Conservation (phyloP, 2,888 invertebrate species). For the Hanleya hanleyi region DNA sequence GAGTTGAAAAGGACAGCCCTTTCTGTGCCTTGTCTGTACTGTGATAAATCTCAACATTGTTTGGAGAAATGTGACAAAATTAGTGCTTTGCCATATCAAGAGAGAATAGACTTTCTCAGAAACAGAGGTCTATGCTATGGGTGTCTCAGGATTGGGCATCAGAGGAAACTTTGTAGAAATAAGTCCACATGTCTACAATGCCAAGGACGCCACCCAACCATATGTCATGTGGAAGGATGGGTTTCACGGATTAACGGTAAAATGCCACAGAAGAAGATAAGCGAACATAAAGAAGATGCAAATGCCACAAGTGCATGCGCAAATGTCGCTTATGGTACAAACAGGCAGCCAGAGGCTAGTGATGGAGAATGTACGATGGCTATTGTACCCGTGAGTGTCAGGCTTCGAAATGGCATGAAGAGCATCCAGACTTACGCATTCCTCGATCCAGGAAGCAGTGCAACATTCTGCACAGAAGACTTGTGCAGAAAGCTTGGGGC, state of each 20-base stretch:
- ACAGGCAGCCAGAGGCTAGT: background rate
- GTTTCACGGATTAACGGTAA: too few species aligned
- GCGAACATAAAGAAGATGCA: too few species aligned
- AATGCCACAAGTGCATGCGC: too few species aligned
- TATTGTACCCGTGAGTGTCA: constrained; percentile 18
- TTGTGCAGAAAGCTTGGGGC: constrained; percentile 5
- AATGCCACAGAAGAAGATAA: too few species aligned
- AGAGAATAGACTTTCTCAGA: background rate
- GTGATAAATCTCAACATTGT: background rate
- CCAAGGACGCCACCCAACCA: constrained; percentile 8
- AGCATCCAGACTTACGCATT: constrained; percentile 14
- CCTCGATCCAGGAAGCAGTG: constrained; percentile 19
- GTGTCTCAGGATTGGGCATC: constrained; percentile 14
- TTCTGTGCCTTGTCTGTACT: background rate
- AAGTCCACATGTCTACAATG: background rate
- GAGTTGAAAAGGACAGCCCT: too few species aligned
- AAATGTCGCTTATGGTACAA: too few species aligned
- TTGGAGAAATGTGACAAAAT: background rate
- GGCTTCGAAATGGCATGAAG: background rate
- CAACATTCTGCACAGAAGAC: constrained; percentile 18
- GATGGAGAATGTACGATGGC: constrained; percentile 20
- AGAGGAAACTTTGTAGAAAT: background rate
- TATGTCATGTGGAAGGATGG: too few species aligned
- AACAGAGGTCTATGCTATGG: constrained; percentile 10
- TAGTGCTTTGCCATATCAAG: background rate